Evolutionary conservation across 2,888 invertebrate genomes (phyloP).

Genomic region (Caenorhabditis sp.): DNA sequence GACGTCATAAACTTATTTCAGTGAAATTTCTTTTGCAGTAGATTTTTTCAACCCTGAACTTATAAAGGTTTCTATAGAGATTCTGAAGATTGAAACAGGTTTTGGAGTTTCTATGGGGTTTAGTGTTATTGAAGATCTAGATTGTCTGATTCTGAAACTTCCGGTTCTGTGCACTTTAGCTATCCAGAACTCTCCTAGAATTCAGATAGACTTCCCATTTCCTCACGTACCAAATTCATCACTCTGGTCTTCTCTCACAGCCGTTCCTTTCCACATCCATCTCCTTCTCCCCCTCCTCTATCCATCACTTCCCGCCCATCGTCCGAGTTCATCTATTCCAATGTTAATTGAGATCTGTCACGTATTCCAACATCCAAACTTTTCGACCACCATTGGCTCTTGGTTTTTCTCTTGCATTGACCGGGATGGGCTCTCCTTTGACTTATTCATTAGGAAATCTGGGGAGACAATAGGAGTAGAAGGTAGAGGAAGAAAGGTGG

Average conservation of each 20-base stretch:
- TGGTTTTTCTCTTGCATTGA: too few species aligned
- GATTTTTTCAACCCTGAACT: too few species aligned
- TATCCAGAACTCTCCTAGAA: too few species aligned
- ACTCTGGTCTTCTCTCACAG: not conserved
- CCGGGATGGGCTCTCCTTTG: not conserved
- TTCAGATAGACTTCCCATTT: too few species aligned
- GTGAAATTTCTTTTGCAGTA: too few species aligned
- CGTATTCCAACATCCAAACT: conserved; percentile 5
- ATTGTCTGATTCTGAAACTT: too few species aligned
- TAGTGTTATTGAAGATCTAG: not conserved
- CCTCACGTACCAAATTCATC: not conserved
- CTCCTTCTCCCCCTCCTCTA: not conserved
- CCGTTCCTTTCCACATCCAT: not conserved
- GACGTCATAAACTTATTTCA: too few species aligned
- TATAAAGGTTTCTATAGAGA: too few species aligned
- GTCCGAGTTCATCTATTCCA: not conserved
- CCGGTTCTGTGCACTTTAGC: too few species aligned
- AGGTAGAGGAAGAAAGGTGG: not conserved
- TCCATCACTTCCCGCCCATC: not conserved
- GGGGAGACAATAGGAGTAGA: conserved; percentile 7
- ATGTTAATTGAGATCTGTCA: conserved; percentile 35
- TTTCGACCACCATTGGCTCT: too few species aligned
- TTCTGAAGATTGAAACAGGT: too few species aligned
- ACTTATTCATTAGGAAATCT: conserved; percentile 22
- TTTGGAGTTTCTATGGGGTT: too few species aligned